Percentiles rank a stretch among this genome's conserved stretches.
phyloP scores from a whole-genome alignment of 64 coral and sea anemone genomes.

The Trachythela sp. region DNA sequence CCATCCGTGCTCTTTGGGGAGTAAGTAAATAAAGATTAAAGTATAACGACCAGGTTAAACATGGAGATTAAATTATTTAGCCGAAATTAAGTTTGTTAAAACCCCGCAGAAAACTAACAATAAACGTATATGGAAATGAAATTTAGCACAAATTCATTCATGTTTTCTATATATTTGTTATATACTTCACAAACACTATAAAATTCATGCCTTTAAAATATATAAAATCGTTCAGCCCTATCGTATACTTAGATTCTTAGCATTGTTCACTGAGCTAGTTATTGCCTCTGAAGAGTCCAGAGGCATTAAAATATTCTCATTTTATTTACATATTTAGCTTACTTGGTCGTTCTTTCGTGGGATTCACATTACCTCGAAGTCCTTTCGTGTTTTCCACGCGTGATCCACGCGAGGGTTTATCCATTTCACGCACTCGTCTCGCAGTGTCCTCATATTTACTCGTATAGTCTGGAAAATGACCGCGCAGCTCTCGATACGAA shows the following conservation, averaged over 20 bases:
- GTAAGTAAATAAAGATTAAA: too few relatives aligned
- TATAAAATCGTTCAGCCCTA: background rate
- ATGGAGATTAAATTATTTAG: too few relatives aligned
- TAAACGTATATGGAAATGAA: too few relatives aligned
- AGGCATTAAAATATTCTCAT: background rate
- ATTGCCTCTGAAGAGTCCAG: background rate
- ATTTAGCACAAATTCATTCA: background rate
- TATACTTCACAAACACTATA: background rate
- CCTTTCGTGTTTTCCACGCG: background rate
- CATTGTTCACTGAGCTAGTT: background rate
- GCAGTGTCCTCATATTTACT: background rate
- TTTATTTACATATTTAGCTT: conserved; percentile 1
- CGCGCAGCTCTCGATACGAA: conserved; percentile 71
- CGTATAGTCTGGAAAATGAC: conserved; percentile 78
- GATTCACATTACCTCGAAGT: too few relatives aligned
- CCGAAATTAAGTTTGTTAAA: too few relatives aligned
- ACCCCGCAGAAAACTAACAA: too few relatives aligned
- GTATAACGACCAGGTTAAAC: too few relatives aligned
- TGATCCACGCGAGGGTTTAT: background rate
- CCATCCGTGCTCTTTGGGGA: too few relatives aligned
- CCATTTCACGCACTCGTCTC: background rate
- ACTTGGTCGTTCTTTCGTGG: background rate
- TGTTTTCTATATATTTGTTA: background rate
- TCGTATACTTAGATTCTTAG: too few relatives aligned
- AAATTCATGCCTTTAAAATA: background rate